Conservation (phyloP, 2,113 vertebrate species). For the Morone saxatilis region DNA sequence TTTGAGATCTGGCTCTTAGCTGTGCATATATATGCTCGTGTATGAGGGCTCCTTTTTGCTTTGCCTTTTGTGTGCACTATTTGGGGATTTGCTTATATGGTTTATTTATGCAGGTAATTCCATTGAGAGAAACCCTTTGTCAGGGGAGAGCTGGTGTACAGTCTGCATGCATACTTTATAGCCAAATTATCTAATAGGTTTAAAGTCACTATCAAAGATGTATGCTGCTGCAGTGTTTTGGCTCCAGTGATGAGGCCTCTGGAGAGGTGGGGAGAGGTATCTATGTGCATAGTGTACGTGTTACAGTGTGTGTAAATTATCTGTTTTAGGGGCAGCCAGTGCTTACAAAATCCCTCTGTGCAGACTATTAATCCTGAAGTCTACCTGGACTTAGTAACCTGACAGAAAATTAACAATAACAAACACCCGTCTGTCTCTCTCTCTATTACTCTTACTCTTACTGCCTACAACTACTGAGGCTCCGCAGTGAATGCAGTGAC, state of each 20-base stretch:
- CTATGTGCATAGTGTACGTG: constrained; percentile 44
- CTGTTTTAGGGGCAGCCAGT: constrained; percentile 40
- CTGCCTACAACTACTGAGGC: constrained; percentile 53
- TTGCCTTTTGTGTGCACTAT: constrained; percentile 69
- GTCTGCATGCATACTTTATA: constrained; percentile 68
- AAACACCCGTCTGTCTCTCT: constrained; percentile 58
- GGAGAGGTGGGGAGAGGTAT: constrained; percentile 61
- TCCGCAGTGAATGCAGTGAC: constrained; percentile 52
- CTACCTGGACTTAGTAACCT: constrained; percentile 52
- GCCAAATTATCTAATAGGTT: constrained; percentile 74
- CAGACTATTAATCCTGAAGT: constrained; percentile 57
- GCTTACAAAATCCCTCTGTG: constrained; percentile 32
- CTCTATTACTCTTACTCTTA: constrained; percentile 34
- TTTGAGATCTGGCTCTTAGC: constrained; percentile 67
- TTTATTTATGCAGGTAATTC: constrained; percentile 78
- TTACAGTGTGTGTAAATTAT: constrained; percentile 39
- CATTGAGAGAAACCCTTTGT: constrained; percentile 68
- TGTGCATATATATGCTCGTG: constrained; percentile 22
- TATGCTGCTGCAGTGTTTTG: constrained; percentile 72
- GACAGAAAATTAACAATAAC: constrained; percentile 63
- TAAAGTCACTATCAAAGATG: constrained; percentile 76
- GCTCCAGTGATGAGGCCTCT: constrained; percentile 75
- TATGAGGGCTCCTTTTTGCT: constrained; percentile 46
- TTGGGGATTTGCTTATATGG: constrained; percentile 75
- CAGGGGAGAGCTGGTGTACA: constrained; percentile 58